These are phyloP conservation scores for Polydrusus tereticollis DNA, from an alignment of 2,888 invertebrate species.

Conservation along the genomic window DNA sequence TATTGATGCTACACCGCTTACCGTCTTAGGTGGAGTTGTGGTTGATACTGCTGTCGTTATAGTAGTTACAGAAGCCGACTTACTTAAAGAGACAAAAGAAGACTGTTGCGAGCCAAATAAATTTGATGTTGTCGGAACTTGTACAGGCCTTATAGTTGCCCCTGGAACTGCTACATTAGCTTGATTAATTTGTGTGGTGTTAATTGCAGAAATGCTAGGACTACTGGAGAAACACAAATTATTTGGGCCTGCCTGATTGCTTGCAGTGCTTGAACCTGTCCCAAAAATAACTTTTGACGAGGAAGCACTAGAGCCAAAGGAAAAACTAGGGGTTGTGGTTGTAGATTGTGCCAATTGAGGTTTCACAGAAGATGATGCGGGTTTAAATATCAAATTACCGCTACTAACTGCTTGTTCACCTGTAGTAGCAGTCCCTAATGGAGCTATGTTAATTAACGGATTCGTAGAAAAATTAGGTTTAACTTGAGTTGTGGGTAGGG, in stretches of 20 bases:
- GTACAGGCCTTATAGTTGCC: neutral
- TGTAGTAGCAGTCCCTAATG: neutral
- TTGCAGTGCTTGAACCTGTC: neutral
- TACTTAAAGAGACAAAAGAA: conserved; percentile 32
- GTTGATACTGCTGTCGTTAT: neutral
- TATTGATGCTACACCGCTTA: conserved; percentile 29
- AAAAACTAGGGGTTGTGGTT: neutral
- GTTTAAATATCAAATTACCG: conserved; percentile 8
- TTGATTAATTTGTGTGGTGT: neutral
- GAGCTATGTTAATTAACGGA: neutral
- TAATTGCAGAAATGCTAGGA: no score
- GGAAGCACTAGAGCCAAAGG: conserved; percentile 4
- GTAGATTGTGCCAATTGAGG: neutral
- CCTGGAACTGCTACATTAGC: neutral
- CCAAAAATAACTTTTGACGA: neutral
- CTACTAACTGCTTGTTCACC: neutral
- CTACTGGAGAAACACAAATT: neutral
- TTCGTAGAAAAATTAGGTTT: conserved; percentile 5
- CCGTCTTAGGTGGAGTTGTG: neutral
- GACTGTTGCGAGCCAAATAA: conserved; percentile 29
- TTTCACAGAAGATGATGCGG: neutral
- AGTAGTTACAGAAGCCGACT: conserved; percentile 5
- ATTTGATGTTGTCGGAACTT: neutral
- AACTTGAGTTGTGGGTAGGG: conserved; percentile 3
- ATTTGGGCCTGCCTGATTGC: neutral